A percentile compares a stretch with the other conserved stretches of the same genome.
These are phyloP conservation scores for Tapirus indicus DNA, from an alignment of 2,797 vertebrate genomes.

Conservation along the genomic window DNA sequence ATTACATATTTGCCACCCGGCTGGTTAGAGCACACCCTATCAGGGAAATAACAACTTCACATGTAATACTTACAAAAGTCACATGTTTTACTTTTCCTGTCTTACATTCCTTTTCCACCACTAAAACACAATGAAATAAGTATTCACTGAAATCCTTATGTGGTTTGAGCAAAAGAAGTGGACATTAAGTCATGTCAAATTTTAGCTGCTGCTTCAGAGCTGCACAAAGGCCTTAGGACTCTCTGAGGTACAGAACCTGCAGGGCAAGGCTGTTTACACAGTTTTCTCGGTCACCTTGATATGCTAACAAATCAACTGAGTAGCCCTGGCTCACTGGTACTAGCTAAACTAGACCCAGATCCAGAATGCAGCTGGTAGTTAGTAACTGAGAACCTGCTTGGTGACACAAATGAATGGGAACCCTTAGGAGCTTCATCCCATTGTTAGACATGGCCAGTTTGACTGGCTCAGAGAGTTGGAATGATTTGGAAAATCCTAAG, in stretches of 20 bases:
- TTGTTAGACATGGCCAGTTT: not conserved
- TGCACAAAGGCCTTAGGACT: not conserved
- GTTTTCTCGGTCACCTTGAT: not conserved
- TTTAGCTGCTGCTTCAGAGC: not conserved
- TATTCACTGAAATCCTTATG: not conserved
- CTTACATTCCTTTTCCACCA: not conserved
- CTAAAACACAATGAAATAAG: conserved; percentile 21
- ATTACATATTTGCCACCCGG: not conserved
- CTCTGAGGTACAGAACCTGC: not conserved
- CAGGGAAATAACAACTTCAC: not conserved
- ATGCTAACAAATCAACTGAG: not conserved
- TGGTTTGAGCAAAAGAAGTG: not conserved
- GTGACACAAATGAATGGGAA: not conserved
- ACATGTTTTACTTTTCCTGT: not conserved
- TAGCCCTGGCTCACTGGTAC: not conserved
- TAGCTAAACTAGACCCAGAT: not conserved
- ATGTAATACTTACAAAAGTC: not conserved
- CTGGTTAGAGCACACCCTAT: not conserved
- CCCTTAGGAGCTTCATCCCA: not conserved
- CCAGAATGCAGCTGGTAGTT: not conserved
- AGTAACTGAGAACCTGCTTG: not conserved
- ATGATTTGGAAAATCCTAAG: not conserved
- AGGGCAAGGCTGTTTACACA: not conserved
- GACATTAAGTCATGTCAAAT: not conserved
- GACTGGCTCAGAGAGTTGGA: not conserved